Base-by-base conservation (phyloP, 2,113 vertebrate species). In the Trogon melanurus region DNA sequence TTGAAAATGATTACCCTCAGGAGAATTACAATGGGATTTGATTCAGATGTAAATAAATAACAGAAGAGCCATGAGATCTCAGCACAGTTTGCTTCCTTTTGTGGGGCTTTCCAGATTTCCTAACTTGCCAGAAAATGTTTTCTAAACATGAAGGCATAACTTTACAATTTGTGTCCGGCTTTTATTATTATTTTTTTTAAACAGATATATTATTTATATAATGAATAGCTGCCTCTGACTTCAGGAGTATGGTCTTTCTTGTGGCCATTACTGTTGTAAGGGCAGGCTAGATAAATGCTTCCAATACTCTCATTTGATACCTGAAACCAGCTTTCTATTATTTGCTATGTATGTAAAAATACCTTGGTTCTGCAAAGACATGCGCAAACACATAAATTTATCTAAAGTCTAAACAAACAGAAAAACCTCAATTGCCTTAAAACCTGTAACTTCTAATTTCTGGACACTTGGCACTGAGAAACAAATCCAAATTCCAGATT, bases 31-130 rank as follows among this genome's bases (percentile, higher is more conserved):
- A 66, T 84, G 83, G 76, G 65, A 89, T 93, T 94, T 79, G 90
- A 91, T 94, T 92, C 92, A 92, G 69, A 88, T 92, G 66, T 94
- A 96, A 95, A 95, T 97, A 96, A 95, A 95, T 88, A 96, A 75
- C 93, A 96, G 90, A 95, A 91, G 57, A 96, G 23, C 30, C 53
- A 53, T 84, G 92, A 93, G 72, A 94, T n/a, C 83, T 85, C 91
- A 87, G 85, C 88, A 81, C 69, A 86, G 76, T 92, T 96, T 92
- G 48, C 27, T 84, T 50, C 45, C 78, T 88, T 89, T 91, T 0
- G 0, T 79, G 27, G 65, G 80, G 30, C 41, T 81, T 93, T 93
- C 79, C 93, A 90, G 75, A 93, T 79, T 80, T 85, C 51, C 47
- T 44, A 53, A n/a, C 34, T 73, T 90, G 38, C 57, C 95, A 97